These are phyloP conservation scores for Acanthis flammea DNA, from an alignment of 2,797 vertebrate genomes.

Conservation along the genomic window DNA sequence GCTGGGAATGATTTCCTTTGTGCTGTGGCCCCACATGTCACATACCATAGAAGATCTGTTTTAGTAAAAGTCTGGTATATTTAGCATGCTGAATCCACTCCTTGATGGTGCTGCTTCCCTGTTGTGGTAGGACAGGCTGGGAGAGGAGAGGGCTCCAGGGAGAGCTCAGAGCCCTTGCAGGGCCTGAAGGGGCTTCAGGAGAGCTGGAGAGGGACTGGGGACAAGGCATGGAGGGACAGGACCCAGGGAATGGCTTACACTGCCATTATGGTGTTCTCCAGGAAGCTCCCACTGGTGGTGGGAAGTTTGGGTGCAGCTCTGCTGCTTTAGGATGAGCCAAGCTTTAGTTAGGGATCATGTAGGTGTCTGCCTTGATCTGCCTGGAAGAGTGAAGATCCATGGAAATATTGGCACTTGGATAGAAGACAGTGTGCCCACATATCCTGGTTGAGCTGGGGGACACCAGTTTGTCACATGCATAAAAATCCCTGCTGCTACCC, in stretches of 20 bases:
- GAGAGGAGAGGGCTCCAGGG: neutral
- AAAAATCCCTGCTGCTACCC: neutral
- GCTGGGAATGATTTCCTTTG: neutral
- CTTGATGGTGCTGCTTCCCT: neutral
- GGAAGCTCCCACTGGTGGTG: neutral
- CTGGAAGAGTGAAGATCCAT: neutral
- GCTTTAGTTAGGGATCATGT: neutral
- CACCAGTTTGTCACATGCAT: rapidly evolving
- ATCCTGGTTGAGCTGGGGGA: too few species aligned
- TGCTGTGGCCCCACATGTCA: neutral
- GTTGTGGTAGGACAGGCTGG: rapidly evolving
- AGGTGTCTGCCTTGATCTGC: neutral
- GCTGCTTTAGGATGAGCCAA: neutral
- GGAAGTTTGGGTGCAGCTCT: neutral
- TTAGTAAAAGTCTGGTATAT: neutral
- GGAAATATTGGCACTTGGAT: neutral
- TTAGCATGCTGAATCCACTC: rapidly evolving
- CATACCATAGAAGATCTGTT: neutral
- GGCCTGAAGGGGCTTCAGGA: neutral
- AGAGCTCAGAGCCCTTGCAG: neutral
- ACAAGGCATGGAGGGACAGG: neutral
- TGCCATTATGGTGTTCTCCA: neutral
- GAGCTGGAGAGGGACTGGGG: neutral
- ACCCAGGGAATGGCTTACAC: neutral
- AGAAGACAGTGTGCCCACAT: neutral